phyloP scores from a whole-genome alignment of 2,797 vertebrate genomes.

The Anas bernieri region DNA sequence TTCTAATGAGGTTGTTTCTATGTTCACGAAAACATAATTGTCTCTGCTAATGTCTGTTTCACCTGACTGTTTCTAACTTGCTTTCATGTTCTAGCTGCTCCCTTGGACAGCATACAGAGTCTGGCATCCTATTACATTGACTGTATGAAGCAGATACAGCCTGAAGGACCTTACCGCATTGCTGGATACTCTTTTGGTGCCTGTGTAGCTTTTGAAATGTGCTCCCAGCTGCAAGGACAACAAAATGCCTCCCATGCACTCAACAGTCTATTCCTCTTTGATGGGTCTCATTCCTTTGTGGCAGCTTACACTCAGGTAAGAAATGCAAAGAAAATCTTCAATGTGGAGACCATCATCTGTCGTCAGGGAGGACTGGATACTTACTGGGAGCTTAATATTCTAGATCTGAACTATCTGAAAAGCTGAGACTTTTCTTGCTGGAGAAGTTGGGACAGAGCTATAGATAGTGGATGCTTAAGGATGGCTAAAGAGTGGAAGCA shows the following conservation, averaged over 20 bases:
- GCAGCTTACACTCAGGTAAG: constrained; percentile 93
- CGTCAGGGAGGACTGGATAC: not conserved
- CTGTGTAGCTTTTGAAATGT: constrained; percentile 98
- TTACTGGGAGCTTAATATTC: not conserved
- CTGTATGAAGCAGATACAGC: constrained; percentile 89
- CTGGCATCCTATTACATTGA: constrained; percentile 90
- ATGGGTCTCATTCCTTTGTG: constrained; percentile 94
- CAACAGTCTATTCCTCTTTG: constrained; percentile 91
- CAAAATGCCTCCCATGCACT: constrained; percentile 75
- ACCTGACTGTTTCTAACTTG: not conserved
- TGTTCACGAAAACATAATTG: not conserved
- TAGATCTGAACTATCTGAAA: not conserved
- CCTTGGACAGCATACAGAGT: constrained; percentile 91
- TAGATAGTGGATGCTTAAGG: not conserved
- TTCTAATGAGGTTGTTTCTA: not conserved
- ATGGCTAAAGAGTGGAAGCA: not conserved
- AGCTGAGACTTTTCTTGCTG: not conserved
- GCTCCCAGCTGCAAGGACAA: constrained; percentile 90
- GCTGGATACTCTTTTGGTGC: constrained; percentile 97
- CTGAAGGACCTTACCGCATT: constrained; percentile 90
- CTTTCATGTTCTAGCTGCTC: constrained; percentile 83
- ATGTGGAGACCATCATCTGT: not conserved
- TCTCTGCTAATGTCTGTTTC: not conserved
- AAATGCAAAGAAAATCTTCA: not conserved
- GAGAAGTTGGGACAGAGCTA: not conserved